Evolutionary conservation across 1,140 invertebrate species (phyloP), one percentile per base, ranked within the genome.

Genomic region (Physella acuta): DNA sequence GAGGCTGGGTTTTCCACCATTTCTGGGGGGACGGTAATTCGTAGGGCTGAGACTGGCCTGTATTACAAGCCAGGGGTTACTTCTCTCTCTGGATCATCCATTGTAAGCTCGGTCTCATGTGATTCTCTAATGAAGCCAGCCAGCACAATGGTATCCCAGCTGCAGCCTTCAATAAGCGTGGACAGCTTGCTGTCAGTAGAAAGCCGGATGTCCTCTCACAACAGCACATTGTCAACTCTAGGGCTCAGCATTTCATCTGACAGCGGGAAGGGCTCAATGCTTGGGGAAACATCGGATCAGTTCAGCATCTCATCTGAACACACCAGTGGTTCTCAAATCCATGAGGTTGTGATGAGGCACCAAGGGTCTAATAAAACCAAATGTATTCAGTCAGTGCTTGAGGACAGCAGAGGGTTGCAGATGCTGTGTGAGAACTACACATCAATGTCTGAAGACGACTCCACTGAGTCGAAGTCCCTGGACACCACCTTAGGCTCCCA

Each of bases 191-290:
- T 80, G 1, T 58, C 56, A 2, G 11, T 20, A 1, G 36, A 39
- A 1, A 61, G 59, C 8, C n/a, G 24, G n/a, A 1, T 61, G n/a
- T 61, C 59, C 2, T 14, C 36, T 24, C 17, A 28, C 16, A 78
- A 74, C 62, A 59, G 44, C 20, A 76, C 76, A 5, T 52, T 64
- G 1, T 37, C 34, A 14, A 69, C 51, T 39, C 17, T 73, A 61
- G 28, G 63, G 52, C 39, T 70, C 69, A 53, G 53, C 61, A 17
- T 76, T 14, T 81, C 77, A 1, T 71, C 71, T 11, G 79, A 81
- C 66, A 78, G 77, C 74, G 79, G 77, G 0, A 76, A 79, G 34
- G 78, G 78, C 0, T 79, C 79, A 0, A 63, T 79, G 70, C 67
- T 76, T 58, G 33, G 4, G 16, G 78, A 81, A 37, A n/a, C n/a